Base-by-base conservation (phyloP, 2,113 vertebrate genomes). In the Apus apus region DNA sequence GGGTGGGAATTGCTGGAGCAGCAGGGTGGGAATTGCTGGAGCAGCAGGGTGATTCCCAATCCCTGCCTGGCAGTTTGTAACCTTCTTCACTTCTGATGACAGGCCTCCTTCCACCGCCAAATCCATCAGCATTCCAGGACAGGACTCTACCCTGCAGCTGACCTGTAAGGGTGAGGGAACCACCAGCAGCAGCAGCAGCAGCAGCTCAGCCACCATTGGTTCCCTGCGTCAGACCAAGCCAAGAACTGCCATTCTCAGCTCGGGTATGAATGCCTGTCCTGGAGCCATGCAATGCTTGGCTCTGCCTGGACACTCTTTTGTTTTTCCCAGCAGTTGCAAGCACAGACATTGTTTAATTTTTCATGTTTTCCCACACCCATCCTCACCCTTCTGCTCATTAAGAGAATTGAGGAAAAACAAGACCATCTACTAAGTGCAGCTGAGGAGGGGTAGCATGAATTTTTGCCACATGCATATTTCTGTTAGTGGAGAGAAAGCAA, bases 161-260 rank as follows among this genome's bases (percentile, higher is more conserved):
- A 99, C 99, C 92, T 99, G 99, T 89, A 99, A 99, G 97, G 99
- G 99, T 2, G 99, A 99, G 65, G 99, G 99, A 14, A 99, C 99
- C 6, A 96, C 96, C 48, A 96, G 95, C 46, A 96, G 96, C 48
- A 96, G 95, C 46, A 96, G 58, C 26, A 93, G 78, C 93, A 90
- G 86, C 80, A 93, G 97, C 5, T 94, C 98, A 1, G 97, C 98
- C 93, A 83, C 98, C 2, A 92, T 98, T 67, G 96, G 97, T 94
- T 97, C 99, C 76, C 98, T 87, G 43, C 96, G 78, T 19, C 97
- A 97, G 92, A 96, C 94, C 89, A 99, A 99, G 96, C 96, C 98
- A 46, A 98, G 99, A 75, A 76, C 98, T 80, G 97, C 98, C 89
- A 97, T 99, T 90, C 97, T 98, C 83, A 98, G 97, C 97, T 99